Base-by-base conservation (phyloP, 2,113 vertebrate genomes). In the Pitta sordida region DNA sequence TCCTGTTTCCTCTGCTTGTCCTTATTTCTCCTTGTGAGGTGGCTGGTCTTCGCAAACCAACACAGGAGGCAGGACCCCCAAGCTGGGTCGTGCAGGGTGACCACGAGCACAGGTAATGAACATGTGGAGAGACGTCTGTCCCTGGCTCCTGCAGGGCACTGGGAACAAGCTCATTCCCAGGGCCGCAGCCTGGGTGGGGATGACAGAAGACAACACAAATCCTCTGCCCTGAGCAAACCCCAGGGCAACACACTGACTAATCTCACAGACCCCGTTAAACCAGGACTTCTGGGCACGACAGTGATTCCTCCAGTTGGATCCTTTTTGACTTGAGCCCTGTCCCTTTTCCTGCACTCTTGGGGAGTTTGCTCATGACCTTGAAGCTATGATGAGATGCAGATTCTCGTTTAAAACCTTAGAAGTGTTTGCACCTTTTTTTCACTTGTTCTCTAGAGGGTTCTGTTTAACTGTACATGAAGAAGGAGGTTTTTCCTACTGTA, bases 161-260 rank as follows among this genome's bases (percentile, higher is more conserved):
- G 83, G 88, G 80, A 84, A 78, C 3, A 3, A 62, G 69, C 24
- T 43, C 0, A 0, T 92, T 88, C 91, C 89, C 91, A 92, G 71
- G 78, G 69, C 83, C 78, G 17, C 76, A 70, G 53, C 68, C 68
- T 62, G 68, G 55, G 12, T 74, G 46, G 55, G 52, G 34, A 41
- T 0, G 3, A 46, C 26, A 53, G 85, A 27, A 65, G 41, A 13
- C 32, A 67, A 32, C 2, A 0, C 0, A 1, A 43, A 67, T 36
- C 29, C 88, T 76, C 32, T 85, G 63, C 67, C 87, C 48, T 0
- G 0, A 79, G 84, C 65, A 70, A 52, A 18, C 18, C 87, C 56
- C 48, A 23, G 10, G 48, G 87, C 86, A 55, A n/a, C 1, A 0
- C 1, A 0, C 48, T 67, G 80, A 29, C 65, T 87, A 15, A 75